Evolutionary conservation across 2,113 vertebrate genomes (phyloP).

Genomic region (Aythya baeri): DNA sequence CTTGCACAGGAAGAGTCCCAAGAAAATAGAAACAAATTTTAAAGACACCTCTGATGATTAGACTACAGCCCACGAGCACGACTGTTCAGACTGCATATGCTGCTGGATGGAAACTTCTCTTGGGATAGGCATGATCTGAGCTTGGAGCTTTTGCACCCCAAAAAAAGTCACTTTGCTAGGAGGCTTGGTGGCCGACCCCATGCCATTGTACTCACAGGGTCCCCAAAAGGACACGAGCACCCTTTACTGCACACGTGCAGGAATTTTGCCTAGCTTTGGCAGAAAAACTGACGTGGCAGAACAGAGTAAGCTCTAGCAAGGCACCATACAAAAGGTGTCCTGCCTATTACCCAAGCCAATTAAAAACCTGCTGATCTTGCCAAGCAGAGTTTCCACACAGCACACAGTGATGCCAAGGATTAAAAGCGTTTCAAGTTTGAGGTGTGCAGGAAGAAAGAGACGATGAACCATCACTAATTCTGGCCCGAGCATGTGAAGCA

Average conservation of each 20-base stretch:
- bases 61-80: rapidly evolving
- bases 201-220: rapidly evolving
- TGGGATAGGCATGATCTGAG: background rate
- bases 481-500: rapidly evolving
- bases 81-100: rapidly evolving
- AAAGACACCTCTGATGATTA: too few species aligned
- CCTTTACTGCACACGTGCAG: rapidly evolving
- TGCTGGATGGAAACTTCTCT: background rate
- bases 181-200: rapidly evolving
- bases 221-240: background rate
- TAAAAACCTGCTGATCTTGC: background rate
- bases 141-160: rapidly evolving
- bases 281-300: background rate
- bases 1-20: rapidly evolving
- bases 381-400: background rate
- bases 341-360: background rate
- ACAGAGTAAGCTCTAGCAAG: rapidly evolving
- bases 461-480: rapidly evolving
- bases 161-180: too few species aligned
- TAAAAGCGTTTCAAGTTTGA: background rate
- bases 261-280: background rate
- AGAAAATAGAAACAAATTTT: rapidly evolving
- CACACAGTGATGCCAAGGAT: background rate
- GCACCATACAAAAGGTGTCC: rapidly evolving
- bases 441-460: rapidly evolving